Evolutionary conservation across 2,888 invertebrate species (phyloP).

Genomic region (Coelinius sp.): DNA sequence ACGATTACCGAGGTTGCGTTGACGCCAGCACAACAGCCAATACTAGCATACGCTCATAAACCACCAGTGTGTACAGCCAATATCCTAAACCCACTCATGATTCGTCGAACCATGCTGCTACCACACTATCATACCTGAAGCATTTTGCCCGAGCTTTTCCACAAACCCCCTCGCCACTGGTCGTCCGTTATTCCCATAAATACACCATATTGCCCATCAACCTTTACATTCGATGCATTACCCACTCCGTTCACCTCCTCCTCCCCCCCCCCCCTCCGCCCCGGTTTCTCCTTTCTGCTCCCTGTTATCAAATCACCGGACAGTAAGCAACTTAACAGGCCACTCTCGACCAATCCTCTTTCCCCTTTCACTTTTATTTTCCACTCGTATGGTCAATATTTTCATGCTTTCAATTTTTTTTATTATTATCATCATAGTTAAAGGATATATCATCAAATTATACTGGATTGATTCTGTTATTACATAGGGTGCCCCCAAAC

Average conservation of each 20-base stretch:
- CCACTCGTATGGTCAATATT: slow-evolving; percentile 19
- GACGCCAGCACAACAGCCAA: slow-evolving; percentile 1
- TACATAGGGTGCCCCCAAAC: slow-evolving; percentile 47
- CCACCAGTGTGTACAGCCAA: not conserved
- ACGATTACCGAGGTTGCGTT: not conserved
- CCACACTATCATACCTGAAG: slow-evolving; percentile 16
- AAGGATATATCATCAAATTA: no score
- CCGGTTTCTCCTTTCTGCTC: not conserved
- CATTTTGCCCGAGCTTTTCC: slow-evolving; percentile 19
- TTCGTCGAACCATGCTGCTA: not conserved
- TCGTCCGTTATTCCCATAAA: slow-evolving; percentile 57
- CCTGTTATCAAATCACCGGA: slow-evolving; percentile 21
- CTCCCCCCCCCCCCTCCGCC: not conserved
- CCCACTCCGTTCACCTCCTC: slow-evolving; percentile 45
- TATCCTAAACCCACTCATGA: not conserved
- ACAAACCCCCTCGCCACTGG: not conserved
- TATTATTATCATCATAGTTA: not conserved
- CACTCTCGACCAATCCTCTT: slow-evolving; percentile 15
- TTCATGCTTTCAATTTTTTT: not conserved
- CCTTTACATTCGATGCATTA: slow-evolving; percentile 67
- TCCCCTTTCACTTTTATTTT: not conserved
- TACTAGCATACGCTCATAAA: slow-evolving; percentile 7
- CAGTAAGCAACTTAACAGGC: slow-evolving; percentile 12
- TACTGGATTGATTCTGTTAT: slow-evolving; percentile 48
- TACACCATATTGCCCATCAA: slow-evolving; percentile 68